phyloP scores from a whole-genome alignment of 2,113 vertebrate species.

The Lophotis ruficrista region DNA sequence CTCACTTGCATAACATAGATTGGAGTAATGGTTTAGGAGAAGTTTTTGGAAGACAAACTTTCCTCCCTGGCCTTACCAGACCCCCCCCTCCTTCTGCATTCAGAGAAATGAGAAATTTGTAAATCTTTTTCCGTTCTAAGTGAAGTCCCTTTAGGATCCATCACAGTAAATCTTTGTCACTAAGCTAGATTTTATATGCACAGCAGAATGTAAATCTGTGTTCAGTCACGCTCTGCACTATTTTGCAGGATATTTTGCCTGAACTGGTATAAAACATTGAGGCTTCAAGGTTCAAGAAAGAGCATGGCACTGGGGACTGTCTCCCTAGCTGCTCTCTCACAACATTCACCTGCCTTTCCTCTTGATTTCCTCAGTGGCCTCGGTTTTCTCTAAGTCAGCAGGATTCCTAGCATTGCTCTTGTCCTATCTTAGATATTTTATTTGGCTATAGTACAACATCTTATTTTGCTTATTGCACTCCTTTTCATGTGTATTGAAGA shows the following conservation, averaged over 20 bases:
- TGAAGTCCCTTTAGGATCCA: not conserved
- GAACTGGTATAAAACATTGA: not conserved
- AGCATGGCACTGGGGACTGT: not conserved
- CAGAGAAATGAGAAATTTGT: not conserved
- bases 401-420: not conserved
- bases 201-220: constrained; percentile 27
- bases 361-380: not conserved
- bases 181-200: not conserved
- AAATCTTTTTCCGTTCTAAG: not conserved
- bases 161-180: not conserved
- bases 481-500: not conserved
- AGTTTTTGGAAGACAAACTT: not conserved
- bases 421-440: not conserved
- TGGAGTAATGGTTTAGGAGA: not conserved
- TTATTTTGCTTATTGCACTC: not conserved
- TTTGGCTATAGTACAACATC: not conserved
- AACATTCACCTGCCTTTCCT: not conserved
- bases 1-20: not conserved
- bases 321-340: not conserved
- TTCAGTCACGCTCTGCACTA: not conserved
- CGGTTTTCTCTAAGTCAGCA: not conserved
- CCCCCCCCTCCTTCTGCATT: not conserved
- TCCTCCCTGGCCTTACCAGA: not conserved
- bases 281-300: not conserved
- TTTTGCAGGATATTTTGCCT: not conserved